Evolutionary conservation across 2,797 vertebrate genomes (phyloP).

Genomic region (Natrix natrix): DNA sequence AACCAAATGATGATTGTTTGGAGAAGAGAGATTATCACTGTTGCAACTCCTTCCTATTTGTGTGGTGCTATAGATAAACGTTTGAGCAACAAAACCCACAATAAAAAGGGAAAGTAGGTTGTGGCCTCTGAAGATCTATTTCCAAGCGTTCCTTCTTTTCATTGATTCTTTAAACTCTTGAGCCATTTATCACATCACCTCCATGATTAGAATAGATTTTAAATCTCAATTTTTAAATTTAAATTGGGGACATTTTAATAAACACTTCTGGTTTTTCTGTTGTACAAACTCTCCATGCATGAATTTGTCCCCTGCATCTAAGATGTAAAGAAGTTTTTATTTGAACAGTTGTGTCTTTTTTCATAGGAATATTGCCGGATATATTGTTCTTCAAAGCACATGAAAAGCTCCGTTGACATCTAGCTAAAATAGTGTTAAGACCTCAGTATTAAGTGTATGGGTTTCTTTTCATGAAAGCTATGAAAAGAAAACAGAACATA

Average conservation of each 20-base stretch:
- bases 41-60: slow-evolving; percentile 2
- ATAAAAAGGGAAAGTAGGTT: background rate
- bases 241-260: slow-evolving; percentile 3
- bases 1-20: background rate
- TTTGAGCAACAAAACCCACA: background rate
- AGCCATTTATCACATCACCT: slow-evolving; percentile 3
- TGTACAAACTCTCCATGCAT: background rate
- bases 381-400: slow-evolving; percentile 8
- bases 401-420: slow-evolving; percentile 23
- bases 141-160: background rate
- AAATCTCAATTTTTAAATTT: background rate
- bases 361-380: slow-evolving; percentile 1
- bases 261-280: background rate
- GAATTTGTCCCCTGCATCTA: background rate
- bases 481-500: slow-evolving; percentile 22
- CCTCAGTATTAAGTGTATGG: slow-evolving; percentile 10
- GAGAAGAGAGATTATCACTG: background rate
- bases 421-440: slow-evolving; percentile 5
- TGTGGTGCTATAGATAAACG: background rate
- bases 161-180: background rate
- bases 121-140: background rate
- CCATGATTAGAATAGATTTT: slow-evolving; percentile 1
- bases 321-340: background rate
- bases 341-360: background rate
- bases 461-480: slow-evolving; percentile 5